phyloP scores from a whole-genome alignment of 2,113 vertebrate genomes.

The Zonotrichia leucophrys region DNA sequence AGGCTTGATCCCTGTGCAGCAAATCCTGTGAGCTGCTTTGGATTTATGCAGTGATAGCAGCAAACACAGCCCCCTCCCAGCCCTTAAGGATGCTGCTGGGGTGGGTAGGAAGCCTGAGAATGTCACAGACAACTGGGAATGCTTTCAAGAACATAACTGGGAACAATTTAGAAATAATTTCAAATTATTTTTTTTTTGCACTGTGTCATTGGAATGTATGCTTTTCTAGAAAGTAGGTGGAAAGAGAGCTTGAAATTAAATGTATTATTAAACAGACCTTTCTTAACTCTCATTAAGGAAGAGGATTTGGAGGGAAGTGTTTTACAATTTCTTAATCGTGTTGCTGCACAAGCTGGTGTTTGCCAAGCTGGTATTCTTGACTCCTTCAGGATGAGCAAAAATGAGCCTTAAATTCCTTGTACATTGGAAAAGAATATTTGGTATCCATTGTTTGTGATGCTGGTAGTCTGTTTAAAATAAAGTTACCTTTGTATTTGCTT shows the following conservation, averaged over 20 bases:
- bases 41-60: not conserved
- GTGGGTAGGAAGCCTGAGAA: not conserved
- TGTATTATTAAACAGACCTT: not conserved
- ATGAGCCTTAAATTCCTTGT: not conserved
- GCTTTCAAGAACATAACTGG: not conserved
- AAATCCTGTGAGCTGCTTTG: not conserved
- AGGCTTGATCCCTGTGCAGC: not conserved
- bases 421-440: not conserved
- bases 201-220: not conserved
- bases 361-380: not conserved
- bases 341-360: not conserved
- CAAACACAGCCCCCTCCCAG: not conserved
- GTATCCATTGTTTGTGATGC: not conserved
- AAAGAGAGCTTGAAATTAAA: not conserved
- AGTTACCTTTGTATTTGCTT: not conserved
- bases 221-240: not conserved
- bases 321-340: not conserved
- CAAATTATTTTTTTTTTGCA: not conserved
- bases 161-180: not conserved
- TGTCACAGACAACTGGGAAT: not conserved
- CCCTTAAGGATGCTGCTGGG: not conserved
- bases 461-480: constrained; percentile 9
- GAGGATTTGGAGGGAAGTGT: not conserved
- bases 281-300: not conserved
- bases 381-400: not conserved